Base-by-base conservation (phyloP, 2,113 vertebrate species). In the Ellobius talpinus region DNA sequence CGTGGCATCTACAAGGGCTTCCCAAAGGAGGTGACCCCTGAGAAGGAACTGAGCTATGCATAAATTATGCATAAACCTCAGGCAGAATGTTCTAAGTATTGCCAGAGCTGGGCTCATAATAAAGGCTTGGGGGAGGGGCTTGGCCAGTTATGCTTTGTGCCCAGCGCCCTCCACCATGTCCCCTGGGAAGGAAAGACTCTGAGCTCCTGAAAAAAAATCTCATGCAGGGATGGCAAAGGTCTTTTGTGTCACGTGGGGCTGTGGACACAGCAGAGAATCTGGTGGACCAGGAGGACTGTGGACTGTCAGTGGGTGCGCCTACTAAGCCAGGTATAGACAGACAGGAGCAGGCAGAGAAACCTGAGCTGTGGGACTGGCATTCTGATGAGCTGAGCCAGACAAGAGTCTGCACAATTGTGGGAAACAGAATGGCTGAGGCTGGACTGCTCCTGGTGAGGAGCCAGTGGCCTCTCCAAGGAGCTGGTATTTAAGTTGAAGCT, bases 361-460 rank as follows among this genome's bases (percentile, higher is more conserved):
- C 77, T 68, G 39, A 33, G 29, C 24, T 66, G 13, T 90, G 78
- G 23, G 45, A 29, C 55, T 26, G n/a, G 7, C 42, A 33, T 19
- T 87, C 65, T 16, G 3, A 5, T 68, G 65, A 73, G 17, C 39
- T 72, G 16, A 92, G 39, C 65, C 92, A 74, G 12, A 68, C 6
- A 14, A 31, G 45, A 45, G 23, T 11, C 55, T 2, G 26, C 42
- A 78, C n/a, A n/a, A 42, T 39, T 42, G 3, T 3, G 52, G 73
- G 24, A 58, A 61, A 5, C 50, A 4, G 12, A 23, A 0, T 17
- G 45, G 5, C 45, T 2, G 2, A 36, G 45, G 33, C 4, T 23
- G n/a, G 9, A 45, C n/a, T 36, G 23, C 36, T 55, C 33, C 36
- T 13, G 12, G 70, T 73, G 29, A 26, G 17, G 47, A 82, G 21